Conservation (phyloP, 2,797 vertebrate genomes). For the Craterocephalus amniculus region DNA sequence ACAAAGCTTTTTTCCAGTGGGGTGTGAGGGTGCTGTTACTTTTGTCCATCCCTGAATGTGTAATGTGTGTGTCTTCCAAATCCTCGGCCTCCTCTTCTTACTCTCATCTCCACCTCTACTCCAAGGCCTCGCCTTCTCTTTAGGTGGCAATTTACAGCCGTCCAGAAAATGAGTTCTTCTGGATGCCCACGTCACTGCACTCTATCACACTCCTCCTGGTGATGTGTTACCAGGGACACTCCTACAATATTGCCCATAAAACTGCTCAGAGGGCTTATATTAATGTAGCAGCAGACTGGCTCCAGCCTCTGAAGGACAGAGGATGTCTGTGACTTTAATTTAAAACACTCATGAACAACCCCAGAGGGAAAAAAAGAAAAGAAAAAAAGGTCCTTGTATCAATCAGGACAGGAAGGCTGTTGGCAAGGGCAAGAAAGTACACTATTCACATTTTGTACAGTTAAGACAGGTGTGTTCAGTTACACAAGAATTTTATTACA, state of each 20-base stretch:
- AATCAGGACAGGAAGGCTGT: slow-evolving; percentile 35
- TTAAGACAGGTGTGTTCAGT: not conserved
- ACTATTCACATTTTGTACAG: slow-evolving; percentile 39
- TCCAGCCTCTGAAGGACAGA: slow-evolving; percentile 73
- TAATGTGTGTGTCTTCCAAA: not conserved
- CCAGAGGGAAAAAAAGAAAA: slow-evolving; percentile 26
- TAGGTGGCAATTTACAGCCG: slow-evolving; percentile 74
- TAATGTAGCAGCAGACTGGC: slow-evolving; percentile 55
- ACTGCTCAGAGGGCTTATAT: slow-evolving; percentile 67
- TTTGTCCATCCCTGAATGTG: not conserved
- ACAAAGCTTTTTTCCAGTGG: not conserved
- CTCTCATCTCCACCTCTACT: slow-evolving; percentile 30
- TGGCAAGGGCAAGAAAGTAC: slow-evolving; percentile 41
- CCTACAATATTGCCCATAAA: slow-evolving; percentile 77
- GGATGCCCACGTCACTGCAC: slow-evolving; percentile 64
- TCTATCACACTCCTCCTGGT: slow-evolving; percentile 67
- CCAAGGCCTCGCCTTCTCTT: slow-evolving; percentile 71
- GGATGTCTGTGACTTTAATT: slow-evolving; percentile 72
- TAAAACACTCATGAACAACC: slow-evolving; percentile 63
- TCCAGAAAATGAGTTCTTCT: slow-evolving; percentile 77
- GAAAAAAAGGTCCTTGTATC: slow-evolving; percentile 45
- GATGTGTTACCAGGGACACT: slow-evolving; percentile 76
- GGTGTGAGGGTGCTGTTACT: slow-evolving; percentile 6
- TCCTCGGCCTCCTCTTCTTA: slow-evolving; percentile 18
- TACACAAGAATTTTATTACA: not conserved